Base-by-base conservation (phyloP, 1,140 invertebrate genomes). In the Lordiphosa stackelbergi region DNA sequence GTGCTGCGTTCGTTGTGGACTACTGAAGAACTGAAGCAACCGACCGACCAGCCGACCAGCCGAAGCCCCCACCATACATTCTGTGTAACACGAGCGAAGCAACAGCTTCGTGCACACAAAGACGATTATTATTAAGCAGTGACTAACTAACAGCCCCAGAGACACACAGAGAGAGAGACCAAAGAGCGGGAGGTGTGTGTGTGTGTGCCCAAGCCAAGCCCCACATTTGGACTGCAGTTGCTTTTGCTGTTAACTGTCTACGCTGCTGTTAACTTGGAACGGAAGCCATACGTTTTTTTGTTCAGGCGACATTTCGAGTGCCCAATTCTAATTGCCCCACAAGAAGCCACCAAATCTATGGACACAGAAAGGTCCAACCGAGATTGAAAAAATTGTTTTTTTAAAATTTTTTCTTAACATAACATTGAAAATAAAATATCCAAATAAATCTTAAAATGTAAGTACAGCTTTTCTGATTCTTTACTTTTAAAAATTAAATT, bases 11-110 rank as follows among this genome's bases (percentile, higher is more conserved):
- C 35, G 40, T 13, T 55, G 73, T 69, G 69, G 74, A 65, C 56
- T 78, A 73, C 56, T 73, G 75, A 79, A 81, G 71, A 79, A 81
- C 77, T 72, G 64, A 77, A 73, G 60, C 74, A 74, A 49, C 56
- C 57, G 63, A 49, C 45, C 48, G 60, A 53, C 57, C 48, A 48
- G 35, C 64, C 52, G 11, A 55, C 49, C 53, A 53, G 40, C 53
- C 57, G 69, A 73, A 62, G 55, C 52, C 41, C 47, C 64, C 51
- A 52, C 36, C 59, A 24, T 24, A 22, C 37, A 60, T 43, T 59
- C 35, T 49, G 47, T 71, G 68, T 71, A 68, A 71, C 62, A 59
- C 65, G 69, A 49, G 49, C 45, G 65, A 35, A 45, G 42, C 51
- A 31, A 31, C 28, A 31, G 63, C 68, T 70, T 70, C 64, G 63